phyloP scores from a whole-genome alignment of 2,113 vertebrate species.

The Mellivora capensis region DNA sequence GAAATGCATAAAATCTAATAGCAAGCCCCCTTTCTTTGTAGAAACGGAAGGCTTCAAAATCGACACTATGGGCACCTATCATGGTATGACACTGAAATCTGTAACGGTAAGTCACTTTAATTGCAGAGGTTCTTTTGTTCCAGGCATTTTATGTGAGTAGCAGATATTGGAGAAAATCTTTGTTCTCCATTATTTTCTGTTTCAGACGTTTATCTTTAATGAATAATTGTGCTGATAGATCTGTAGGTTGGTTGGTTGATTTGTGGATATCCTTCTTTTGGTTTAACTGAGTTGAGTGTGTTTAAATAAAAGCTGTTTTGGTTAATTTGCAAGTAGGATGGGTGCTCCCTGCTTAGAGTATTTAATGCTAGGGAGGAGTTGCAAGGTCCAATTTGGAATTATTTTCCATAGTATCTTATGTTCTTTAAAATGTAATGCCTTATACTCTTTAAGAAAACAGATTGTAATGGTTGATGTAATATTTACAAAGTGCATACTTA shows the following conservation, averaged over 20 bases:
- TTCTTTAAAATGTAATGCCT: neutral
- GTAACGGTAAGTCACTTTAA: slow-evolving; percentile 92
- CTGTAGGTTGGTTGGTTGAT: neutral
- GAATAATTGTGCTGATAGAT: neutral
- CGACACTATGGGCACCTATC: slow-evolving; percentile 99
- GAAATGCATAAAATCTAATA: slow-evolving; percentile 27
- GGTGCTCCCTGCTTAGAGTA: slow-evolving; percentile 40
- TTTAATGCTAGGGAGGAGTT: neutral
- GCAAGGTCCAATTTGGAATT: neutral
- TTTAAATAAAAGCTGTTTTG: slow-evolving; percentile 68
- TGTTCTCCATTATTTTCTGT: neutral
- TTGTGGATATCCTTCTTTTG: neutral
- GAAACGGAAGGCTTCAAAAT: slow-evolving; percentile 99
- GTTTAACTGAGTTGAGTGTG: slow-evolving; percentile 45
- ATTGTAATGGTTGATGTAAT: neutral
- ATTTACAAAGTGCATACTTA: neutral
- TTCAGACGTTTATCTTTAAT: neutral
- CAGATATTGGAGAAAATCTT: neutral
- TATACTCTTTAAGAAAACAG: neutral
- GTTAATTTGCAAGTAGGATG: slow-evolving; percentile 40
- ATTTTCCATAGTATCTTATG: neutral
- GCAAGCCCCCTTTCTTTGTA: slow-evolving; percentile 67
- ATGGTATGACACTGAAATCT: slow-evolving; percentile 99
- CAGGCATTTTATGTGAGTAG: neutral
- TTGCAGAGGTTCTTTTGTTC: neutral